Evolutionary conservation across 2,888 invertebrate species (phyloP), one percentile per base, ranked within the genome.

Genomic region (Cataglyphis albicans): DNA sequence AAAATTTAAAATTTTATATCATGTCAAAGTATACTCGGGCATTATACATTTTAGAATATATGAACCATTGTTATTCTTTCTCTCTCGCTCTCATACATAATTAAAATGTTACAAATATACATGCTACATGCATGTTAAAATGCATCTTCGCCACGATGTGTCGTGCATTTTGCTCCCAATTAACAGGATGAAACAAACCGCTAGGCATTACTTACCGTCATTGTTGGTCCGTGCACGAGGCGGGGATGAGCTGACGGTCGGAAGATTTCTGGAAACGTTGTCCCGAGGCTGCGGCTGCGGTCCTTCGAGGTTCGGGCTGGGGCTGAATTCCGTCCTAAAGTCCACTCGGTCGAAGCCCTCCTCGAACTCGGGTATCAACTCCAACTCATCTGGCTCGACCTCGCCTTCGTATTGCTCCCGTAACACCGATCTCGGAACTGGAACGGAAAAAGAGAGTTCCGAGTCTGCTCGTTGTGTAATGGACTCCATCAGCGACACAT

Each of bases 381-480:
- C 90, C 85, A 96, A 96, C 94, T 98, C 98, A 94, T 98, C 98
- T 87, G 97, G 96, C 94, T 98, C 97, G 68, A 97, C 96, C 41
- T 96, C 96, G 85, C 97, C 97, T 93, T 98, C 97, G 95, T 97
- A 98, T 89, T 97, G 96, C 94, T 98, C 97, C 93, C 97, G 97
- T 85, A 98, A 95, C 76, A 98, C 98, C 93, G 97, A 97, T 87
- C 98, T 96, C 4, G 98, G 98, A 87, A 98, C 98, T 98, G 95
- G 1, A 91, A 87, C 32, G 29, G 55, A 81, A 74, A 80, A 48
- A 78, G 35, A 59, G 32, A 70, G 21, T 80, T 70, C 59, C 0
- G 25, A 80, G 59, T 80, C 59, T 44, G 12, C 6, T 29, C 38
- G 57, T 18, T 21, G 70, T 78, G 78, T 70, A 80, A 80, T 70